Evolutionary conservation across 2,113 vertebrate species (phyloP).

Genomic region (Amazona guildingii): DNA sequence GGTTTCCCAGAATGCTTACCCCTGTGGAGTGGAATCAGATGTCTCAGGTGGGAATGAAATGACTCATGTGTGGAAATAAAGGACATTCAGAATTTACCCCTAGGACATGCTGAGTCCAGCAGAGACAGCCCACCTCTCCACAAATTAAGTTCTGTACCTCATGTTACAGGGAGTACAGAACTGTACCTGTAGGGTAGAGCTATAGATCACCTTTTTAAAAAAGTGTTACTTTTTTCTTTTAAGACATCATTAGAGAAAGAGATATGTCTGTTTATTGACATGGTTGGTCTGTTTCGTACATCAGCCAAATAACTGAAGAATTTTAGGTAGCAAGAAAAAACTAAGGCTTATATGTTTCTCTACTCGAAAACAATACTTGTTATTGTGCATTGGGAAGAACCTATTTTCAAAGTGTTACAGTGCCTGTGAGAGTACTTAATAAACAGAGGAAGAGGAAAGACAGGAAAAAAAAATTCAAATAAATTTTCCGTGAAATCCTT

Average conservation of each 20-base stretch:
- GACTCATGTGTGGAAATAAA: neutral
- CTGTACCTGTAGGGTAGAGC: neutral
- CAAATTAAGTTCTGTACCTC: neutral
- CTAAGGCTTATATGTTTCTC: neutral
- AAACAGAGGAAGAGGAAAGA: neutral
- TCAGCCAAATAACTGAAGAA: neutral
- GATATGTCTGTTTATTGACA: neutral
- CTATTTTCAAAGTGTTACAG: neutral
- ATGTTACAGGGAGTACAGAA: neutral
- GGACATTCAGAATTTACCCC: neutral
- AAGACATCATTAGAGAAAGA: neutral
- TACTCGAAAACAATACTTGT: accelerated
- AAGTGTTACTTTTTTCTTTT: neutral
- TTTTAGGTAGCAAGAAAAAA: neutral
- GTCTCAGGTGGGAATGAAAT: neutral
- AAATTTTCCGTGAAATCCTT: neutral
- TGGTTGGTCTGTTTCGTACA: neutral
- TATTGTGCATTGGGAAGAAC: neutral
- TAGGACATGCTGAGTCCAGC: neutral
- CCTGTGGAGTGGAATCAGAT: neutral
- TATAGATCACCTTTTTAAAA: neutral
- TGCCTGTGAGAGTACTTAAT: neutral
- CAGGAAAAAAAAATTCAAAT: neutral
- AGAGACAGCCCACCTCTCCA: neutral
- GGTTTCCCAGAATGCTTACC: neutral